Conservation (phyloP, 2,797 vertebrate species). For the Neolamprologus multifasciatus region DNA sequence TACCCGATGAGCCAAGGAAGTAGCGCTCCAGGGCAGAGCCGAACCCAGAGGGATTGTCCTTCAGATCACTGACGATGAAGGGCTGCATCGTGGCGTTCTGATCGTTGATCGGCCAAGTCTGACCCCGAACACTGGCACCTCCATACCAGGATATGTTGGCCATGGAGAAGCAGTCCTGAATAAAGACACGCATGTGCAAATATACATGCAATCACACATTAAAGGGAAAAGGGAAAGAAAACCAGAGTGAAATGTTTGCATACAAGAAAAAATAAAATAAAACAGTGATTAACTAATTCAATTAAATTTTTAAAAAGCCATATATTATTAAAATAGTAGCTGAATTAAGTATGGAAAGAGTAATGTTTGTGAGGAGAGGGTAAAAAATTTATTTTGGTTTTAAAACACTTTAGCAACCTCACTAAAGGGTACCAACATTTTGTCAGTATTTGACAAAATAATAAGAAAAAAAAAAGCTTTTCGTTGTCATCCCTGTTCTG, state of each 20-base stretch:
- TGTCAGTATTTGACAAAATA: background rate
- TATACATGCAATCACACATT: background rate
- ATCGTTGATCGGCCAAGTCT: constrained; percentile 84
- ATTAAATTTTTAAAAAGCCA: rapidly evolving
- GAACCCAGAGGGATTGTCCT: constrained; percentile 72
- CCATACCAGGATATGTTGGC: constrained; percentile 89
- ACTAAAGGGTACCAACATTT: background rate
- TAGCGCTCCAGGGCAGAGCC: constrained; percentile 86
- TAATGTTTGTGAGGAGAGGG: background rate
- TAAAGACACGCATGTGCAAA: background rate
- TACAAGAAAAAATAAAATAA: background rate
- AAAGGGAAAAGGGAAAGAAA: background rate
- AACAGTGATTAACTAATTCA: background rate
- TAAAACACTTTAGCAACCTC: background rate
- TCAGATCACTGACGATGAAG: constrained; percentile 76
- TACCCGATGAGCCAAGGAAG: constrained; percentile 88
- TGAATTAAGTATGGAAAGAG: background rate
- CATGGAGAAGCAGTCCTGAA: constrained; percentile 91
- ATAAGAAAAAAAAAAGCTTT: background rate
- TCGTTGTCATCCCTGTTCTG: background rate
- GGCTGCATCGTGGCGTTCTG: constrained; percentile 78
- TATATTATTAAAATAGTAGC: background rate
- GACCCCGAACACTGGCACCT: constrained; percentile 75
- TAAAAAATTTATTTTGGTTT: background rate
- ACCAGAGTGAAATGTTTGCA: background rate